Percentiles rank a stretch among this genome's conserved stretches.
Conservation (phyloP, 2,888 invertebrate genomes). For the Eretmocerus hayati region DNA sequence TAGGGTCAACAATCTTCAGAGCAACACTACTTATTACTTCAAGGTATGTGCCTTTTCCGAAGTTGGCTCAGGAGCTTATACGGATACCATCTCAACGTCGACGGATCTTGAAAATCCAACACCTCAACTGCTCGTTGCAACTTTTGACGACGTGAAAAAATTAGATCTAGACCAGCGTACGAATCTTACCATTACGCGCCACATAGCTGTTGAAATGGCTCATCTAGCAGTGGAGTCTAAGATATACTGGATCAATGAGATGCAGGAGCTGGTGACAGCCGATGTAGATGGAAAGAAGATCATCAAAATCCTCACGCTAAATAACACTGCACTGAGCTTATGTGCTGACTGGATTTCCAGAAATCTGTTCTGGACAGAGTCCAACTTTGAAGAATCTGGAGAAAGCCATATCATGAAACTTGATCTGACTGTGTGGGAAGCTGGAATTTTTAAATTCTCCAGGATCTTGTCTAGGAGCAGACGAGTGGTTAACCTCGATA, state of each 20-base stretch:
- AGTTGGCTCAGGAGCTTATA: slow-evolving; percentile 67
- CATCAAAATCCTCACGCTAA: slow-evolving; percentile 53
- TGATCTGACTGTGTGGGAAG: slow-evolving; percentile 52
- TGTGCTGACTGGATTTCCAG: slow-evolving; percentile 85
- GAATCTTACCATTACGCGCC: slow-evolving; percentile 57
- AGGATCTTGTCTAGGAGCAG: slow-evolving; percentile 53
- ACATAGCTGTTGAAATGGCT: slow-evolving; percentile 63
- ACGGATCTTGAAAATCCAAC: slow-evolving; percentile 70
- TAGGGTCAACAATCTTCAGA: slow-evolving; percentile 51
- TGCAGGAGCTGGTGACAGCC: slow-evolving; percentile 62
- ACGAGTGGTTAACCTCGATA: slow-evolving; percentile 61
- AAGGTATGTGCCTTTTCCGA: slow-evolving; percentile 76
- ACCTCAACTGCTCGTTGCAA: slow-evolving; percentile 70
- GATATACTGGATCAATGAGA: slow-evolving; percentile 77
- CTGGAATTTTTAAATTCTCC: slow-evolving; percentile 49
- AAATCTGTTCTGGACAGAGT: slow-evolving; percentile 75
- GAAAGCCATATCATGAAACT: slow-evolving; percentile 58
- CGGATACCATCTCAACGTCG: slow-evolving; percentile 58
- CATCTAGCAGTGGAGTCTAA: slow-evolving; percentile 64
- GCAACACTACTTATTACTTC: slow-evolving; percentile 58
- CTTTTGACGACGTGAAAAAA: slow-evolving; percentile 64
- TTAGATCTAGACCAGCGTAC: slow-evolving; percentile 68
- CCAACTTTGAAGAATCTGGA: slow-evolving; percentile 44
- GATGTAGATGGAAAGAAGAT: slow-evolving; percentile 53
- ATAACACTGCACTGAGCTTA: slow-evolving; percentile 58